phyloP scores from a whole-genome alignment of 2,113 vertebrate species.

The Otocyon megalotis region DNA sequence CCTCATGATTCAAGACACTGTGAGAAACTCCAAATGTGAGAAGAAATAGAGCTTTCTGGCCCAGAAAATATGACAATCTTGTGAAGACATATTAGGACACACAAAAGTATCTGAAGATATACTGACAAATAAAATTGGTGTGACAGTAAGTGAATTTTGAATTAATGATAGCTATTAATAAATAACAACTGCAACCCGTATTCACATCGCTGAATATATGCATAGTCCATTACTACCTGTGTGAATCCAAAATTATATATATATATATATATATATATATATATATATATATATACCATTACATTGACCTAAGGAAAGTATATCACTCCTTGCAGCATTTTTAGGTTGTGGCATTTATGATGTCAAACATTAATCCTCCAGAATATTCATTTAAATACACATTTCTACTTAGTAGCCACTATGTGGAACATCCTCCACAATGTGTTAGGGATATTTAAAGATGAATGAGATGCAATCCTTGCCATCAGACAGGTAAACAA shows the following conservation, averaged over 20 bases:
- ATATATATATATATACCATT: neutral
- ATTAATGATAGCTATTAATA: neutral
- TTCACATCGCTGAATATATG: slow-evolving; percentile 34
- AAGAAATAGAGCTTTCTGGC: neutral
- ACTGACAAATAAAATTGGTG: neutral
- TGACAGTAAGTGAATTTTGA: neutral
- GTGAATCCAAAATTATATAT: slow-evolving; percentile 23
- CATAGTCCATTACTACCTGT: neutral
- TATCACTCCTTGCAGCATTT: neutral
- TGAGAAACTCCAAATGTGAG: neutral
- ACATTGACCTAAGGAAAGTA: neutral
- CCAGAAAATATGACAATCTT: neutral
- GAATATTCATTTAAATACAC: neutral
- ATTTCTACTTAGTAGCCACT: neutral
- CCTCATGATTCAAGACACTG: neutral
- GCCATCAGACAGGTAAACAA: slow-evolving; percentile 31
- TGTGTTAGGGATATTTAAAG: slow-evolving; percentile 8
- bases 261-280: neutral
- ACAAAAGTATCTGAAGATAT: neutral
- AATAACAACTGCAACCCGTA: slow-evolving; percentile 55
- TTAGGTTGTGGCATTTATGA: neutral
- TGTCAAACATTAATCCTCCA: neutral
- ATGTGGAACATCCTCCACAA: neutral
- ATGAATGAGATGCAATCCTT: neutral
- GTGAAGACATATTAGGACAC: neutral